Percentiles rank a stretch among this genome's conserved stretches.
These are phyloP conservation scores for Epistrophe eligans DNA, from an alignment of 2,888 invertebrate genomes.

Conservation along the genomic window DNA sequence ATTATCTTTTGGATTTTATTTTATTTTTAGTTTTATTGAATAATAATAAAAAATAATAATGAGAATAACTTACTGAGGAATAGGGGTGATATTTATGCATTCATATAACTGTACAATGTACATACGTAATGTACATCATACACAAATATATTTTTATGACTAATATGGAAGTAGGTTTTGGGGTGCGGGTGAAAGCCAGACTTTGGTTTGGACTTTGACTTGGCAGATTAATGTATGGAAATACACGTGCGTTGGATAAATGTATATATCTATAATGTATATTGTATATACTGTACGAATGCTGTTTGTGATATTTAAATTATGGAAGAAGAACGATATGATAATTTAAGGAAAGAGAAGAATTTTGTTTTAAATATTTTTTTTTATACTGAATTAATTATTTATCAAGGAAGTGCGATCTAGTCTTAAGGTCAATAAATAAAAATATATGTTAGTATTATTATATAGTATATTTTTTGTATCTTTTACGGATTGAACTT, in stretches of 20 bases:
- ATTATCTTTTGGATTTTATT: not conserved
- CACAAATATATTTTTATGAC: too few relatives aligned
- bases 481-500: too few relatives aligned
- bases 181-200: not conserved
- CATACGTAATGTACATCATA: too few relatives aligned
- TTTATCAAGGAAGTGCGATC: too few relatives aligned
- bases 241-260: not conserved
- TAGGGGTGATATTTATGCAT: not conserved
- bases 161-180: too few relatives aligned
- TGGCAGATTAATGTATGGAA: not conserved
- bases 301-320: not conserved
- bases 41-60: not conserved
- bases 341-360: not conserved
- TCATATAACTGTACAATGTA: too few relatives aligned
- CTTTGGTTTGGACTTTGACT: conserved; percentile 8
- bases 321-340: not conserved
- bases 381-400: too few relatives aligned
- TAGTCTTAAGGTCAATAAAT: too few relatives aligned
- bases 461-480: too few relatives aligned
- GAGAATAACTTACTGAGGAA: not conserved
- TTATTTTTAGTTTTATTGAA: conserved; percentile 3
- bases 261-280: too few relatives aligned
- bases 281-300: not conserved
- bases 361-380: not conserved
- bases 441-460: too few relatives aligned